phyloP scores from a whole-genome alignment of 2,888 invertebrate species.

The Melinopterus prodromus region DNA sequence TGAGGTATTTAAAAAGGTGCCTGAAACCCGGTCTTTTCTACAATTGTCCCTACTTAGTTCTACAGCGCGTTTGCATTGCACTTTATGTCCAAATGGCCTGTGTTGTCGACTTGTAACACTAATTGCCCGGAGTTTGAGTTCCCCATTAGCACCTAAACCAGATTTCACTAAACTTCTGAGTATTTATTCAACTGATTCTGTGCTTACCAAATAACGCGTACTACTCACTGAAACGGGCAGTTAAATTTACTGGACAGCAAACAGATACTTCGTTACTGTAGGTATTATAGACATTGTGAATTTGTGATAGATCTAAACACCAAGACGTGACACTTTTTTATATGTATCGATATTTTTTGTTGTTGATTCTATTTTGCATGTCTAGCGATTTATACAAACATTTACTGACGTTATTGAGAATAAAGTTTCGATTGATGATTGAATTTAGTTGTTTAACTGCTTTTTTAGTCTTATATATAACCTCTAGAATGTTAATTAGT shows the following conservation, averaged over 20 bases:
- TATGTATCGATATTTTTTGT: conserved; percentile 7
- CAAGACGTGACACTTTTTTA: conserved; percentile 18
- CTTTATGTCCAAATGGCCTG: neutral
- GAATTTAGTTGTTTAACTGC: neutral
- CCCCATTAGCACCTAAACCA: conserved; percentile 18
- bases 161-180: conserved; percentile 23
- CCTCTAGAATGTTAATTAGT: too few species aligned
- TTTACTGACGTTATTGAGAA: neutral
- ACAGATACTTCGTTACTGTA: neutral
- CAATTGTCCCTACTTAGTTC: neutral
- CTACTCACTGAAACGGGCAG: conserved; percentile 8
- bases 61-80: neutral
- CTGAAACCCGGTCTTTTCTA: neutral
- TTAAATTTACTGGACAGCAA: neutral
- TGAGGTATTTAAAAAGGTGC: neutral
- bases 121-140: conserved; percentile 21
- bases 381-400: neutral
- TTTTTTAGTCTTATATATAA: neutral
- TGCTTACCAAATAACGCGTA: conserved; percentile 7
- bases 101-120: conserved; percentile 16
- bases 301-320: conserved; percentile 22
- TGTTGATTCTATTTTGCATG: conserved; percentile 4
- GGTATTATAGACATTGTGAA: neutral
- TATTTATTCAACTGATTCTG: conserved; percentile 15
- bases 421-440: neutral